Conservation (phyloP, 2,797 vertebrate species). For the Scarus forsteni region DNA sequence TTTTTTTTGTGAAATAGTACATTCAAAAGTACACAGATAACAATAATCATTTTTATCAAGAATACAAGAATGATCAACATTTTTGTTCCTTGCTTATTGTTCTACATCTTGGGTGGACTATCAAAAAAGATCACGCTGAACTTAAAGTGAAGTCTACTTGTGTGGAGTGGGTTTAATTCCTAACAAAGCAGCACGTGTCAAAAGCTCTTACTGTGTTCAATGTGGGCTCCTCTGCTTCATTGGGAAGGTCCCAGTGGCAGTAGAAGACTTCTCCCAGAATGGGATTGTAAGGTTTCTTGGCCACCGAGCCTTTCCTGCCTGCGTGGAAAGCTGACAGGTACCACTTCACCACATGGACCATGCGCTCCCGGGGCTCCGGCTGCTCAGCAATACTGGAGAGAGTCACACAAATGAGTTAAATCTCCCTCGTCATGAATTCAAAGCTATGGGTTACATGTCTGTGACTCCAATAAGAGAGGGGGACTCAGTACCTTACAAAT, state of each 20-base stretch:
- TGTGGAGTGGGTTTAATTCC: not conserved
- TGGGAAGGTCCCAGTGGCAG: constrained; percentile 95
- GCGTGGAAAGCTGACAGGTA: constrained; percentile 99
- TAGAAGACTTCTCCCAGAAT: constrained; percentile 98
- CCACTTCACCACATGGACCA: constrained; percentile 98
- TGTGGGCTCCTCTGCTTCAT: constrained; percentile 88
- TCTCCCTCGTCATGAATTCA: not conserved
- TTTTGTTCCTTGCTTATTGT: too few relatives aligned
- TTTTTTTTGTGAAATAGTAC: too few relatives aligned
- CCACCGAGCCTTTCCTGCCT: constrained; percentile 97
- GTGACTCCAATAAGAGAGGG: not conserved
- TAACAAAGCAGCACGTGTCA: too few relatives aligned
- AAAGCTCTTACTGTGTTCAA: constrained; percentile 67
- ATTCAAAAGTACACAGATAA: too few relatives aligned
- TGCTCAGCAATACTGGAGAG: constrained; percentile 93
- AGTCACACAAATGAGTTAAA: constrained; percentile 3
- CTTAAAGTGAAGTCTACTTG: not conserved
- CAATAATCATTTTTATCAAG: too few relatives aligned
- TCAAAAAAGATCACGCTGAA: not conserved
- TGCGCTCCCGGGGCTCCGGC: constrained; percentile 92
- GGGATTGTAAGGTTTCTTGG: constrained; percentile 99
- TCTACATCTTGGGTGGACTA: not conserved
- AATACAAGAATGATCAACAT: too few relatives aligned
- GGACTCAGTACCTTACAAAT: constrained; percentile 92
- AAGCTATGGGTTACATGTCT: not conserved